Conservation (phyloP, 2,888 invertebrate species). For the Marronus borbonicus region DNA sequence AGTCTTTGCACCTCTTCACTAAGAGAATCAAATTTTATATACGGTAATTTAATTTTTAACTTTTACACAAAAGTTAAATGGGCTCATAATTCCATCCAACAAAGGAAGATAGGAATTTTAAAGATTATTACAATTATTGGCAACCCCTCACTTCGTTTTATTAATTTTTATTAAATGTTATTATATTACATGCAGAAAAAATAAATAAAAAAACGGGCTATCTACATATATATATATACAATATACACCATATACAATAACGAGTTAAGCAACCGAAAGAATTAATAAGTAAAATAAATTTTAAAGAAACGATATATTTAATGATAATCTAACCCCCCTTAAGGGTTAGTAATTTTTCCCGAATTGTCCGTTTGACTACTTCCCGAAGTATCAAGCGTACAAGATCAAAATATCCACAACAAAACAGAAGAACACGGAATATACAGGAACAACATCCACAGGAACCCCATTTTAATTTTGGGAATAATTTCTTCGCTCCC, state of each 20-base stretch:
- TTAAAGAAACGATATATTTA: constrained; percentile 11
- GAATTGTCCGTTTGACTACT: constrained; percentile 13
- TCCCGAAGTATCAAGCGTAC: not conserved
- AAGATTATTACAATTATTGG: not conserved
- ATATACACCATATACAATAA: constrained; percentile 18
- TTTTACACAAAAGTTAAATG: not conserved
- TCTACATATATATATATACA: constrained; percentile 17
- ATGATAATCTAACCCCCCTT: constrained; percentile 5
- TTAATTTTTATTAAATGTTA: not conserved
- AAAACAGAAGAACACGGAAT: constrained; percentile 10
- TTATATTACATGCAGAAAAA: not conserved
- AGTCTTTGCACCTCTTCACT: not conserved
- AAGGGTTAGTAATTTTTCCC: constrained; percentile 33
- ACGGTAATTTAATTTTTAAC: constrained; percentile 2
- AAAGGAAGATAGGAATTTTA: too few relatives aligned
- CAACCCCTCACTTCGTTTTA: not conserved
- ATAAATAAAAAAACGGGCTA: constrained; percentile 30
- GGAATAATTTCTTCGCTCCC: not conserved
- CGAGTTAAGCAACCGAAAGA: not conserved
- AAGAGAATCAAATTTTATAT: too few relatives aligned
- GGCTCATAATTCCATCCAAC: constrained; percentile 17
- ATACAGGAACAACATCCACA: constrained; percentile 1
- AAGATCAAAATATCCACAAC: constrained; percentile 29
- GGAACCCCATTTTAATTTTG: not conserved
- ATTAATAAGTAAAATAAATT: constrained; percentile 11